Percentiles rank a stretch among this genome's conserved stretches.
Evolutionary conservation across 2,113 vertebrate genomes (phyloP).

Genomic region (Pavo muticus): DNA sequence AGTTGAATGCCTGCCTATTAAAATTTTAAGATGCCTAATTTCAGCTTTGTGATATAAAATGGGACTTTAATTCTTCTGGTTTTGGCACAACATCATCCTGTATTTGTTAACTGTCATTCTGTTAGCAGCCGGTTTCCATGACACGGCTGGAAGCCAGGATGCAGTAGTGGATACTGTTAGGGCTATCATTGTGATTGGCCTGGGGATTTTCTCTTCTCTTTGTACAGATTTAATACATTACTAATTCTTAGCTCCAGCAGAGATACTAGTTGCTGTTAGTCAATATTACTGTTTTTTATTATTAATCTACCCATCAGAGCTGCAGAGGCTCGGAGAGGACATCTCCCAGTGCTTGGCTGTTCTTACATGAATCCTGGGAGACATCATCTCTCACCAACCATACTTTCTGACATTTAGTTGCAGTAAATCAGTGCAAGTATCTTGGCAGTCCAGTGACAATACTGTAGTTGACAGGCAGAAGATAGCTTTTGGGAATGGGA

Average conservation of each 20-base stretch:
- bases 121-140: background rate
- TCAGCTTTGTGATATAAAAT: background rate
- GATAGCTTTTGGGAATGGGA: background rate
- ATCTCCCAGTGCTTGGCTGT: background rate
- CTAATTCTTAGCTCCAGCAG: background rate
- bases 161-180: background rate
- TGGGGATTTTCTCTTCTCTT: background rate
- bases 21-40: background rate
- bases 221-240: background rate
- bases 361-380: background rate
- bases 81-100: background rate
- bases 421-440: background rate
- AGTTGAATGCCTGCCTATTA: background rate
- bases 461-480: background rate
- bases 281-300: background rate
- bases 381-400: background rate
- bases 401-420: background rate
- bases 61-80: background rate
- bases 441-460: background rate
- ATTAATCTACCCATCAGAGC: background rate
- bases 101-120: background rate
- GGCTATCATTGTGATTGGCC: background rate
- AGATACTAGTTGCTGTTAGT: background rate
- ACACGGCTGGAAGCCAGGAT: background rate
- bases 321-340: background rate